Base-by-base conservation (phyloP, 2,888 invertebrate species). In the Chrysolina haemoptera region DNA sequence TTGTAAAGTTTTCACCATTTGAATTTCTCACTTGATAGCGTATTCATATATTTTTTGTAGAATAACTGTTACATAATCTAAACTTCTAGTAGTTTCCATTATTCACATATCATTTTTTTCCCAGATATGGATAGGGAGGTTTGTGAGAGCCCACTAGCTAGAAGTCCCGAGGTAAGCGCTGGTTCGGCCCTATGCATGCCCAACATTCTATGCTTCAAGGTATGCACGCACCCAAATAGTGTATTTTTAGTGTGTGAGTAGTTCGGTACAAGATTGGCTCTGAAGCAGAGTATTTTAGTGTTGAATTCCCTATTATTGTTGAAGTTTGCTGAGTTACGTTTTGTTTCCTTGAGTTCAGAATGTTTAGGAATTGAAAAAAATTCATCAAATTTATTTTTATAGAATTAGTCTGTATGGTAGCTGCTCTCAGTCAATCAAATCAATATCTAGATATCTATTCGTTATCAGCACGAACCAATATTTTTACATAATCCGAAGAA, bases 201-300 rank as follows among this genome's bases (percentile, higher is more conserved):
- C 90, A 91, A 93, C 92, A 93, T 94, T 91, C 93, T 94, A 91
- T 94, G 94, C 93, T 94, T 94, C 91, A 94, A 94, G 94, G 94
- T 94, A 93, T 89, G 91, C 90, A 90, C 89, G 85, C 84, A 84
- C 80, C 78, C 78, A 74, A 69, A 77, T 78, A 76, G 74, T 70
- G 68, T 74, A 63, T 71, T 74, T 67, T 71, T 76, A 71, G 68
- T 67, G 50, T 71, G 67, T 67, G 53, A 53, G 35, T 66, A 50
- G 59, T 59, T 27, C 12, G n/a, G 59, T 59, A 59, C 1, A 35
- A 59, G 59, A 35, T 59, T 59, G 9, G 59, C 22, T 59, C 22
- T 12, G 27, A 14, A 59, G 22, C 35, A 35, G 14, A 20, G 53
- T 20, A 53, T 11, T 53, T 59, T 59, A 59, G 27, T 59, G 59